phyloP scores from a whole-genome alignment of 2,888 invertebrate species.

The Sericinus montela region DNA sequence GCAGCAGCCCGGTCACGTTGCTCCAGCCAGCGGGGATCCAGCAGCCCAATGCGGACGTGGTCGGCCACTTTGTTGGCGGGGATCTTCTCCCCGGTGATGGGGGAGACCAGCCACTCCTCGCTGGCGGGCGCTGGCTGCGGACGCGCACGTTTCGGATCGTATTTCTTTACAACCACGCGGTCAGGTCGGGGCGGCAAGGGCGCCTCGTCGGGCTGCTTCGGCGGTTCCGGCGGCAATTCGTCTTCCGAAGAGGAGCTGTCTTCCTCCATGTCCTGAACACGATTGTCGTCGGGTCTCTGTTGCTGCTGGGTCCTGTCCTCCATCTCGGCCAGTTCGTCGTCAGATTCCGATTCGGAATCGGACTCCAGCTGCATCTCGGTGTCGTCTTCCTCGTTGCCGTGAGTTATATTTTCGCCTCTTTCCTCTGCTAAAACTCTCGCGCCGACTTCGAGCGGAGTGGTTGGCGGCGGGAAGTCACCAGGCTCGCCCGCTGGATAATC shows the following conservation, averaged over 20 bases:
- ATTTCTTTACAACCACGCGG: conserved; percentile 97
- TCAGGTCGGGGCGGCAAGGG: conserved; percentile 93
- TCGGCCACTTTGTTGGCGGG: conserved; percentile 98
- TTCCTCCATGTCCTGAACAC: conserved; percentile 95
- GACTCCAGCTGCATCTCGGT: conserved; percentile 95
- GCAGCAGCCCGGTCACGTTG: conserved; percentile 96
- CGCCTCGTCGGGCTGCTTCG: conserved; percentile 72
- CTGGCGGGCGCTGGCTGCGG: conserved; percentile 80
- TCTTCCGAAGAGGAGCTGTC: conserved; percentile 84
- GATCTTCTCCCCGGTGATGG: conserved; percentile 98
- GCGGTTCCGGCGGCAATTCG: conserved; percentile 48
- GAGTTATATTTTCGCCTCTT: conserved; percentile 83
- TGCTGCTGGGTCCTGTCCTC: conserved; percentile 78
- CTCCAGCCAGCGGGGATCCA: conserved; percentile 99
- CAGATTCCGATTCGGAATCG: conserved; percentile 82
- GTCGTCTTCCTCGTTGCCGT: conserved; percentile 78
- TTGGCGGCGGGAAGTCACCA: conserved; percentile 97
- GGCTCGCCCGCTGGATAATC: conserved; percentile 98
- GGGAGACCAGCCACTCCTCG: conserved; percentile 97
- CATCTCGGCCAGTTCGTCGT: conserved; percentile 81
- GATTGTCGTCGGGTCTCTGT: conserved; percentile 61
- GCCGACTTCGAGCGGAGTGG: conserved; percentile 98
- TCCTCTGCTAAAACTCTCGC: conserved; percentile 93
- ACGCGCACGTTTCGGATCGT: conserved; percentile 90
- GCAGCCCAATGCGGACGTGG: conserved; percentile 97